Base-by-base conservation (phyloP, 2,113 vertebrate species). In the Rhinoderma darwinii region DNA sequence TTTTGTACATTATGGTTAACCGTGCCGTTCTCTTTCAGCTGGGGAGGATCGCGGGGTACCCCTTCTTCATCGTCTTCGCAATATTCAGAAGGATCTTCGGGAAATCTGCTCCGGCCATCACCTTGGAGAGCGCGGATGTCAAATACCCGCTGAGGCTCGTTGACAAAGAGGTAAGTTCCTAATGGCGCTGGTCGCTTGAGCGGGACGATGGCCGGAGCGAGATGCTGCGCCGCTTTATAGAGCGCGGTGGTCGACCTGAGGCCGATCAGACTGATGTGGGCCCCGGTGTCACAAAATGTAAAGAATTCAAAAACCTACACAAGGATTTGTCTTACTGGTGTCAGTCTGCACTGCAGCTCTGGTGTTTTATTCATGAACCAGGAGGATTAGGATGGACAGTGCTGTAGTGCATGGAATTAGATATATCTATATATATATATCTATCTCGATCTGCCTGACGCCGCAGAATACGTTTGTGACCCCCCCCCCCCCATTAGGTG, bases 71-170 rank as follows among this genome's bases (percentile, higher is more conserved):
- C 2, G 43, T 94, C 82, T 93, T 90, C 22, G 89, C 2, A 39
- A 84, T 90, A 32, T 0, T 95, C 89, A 89, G 90, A 90, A 93
- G 91, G 86, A 1, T 95, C 0, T 93, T 94, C 56, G 79, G 54
- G 77, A 91, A 88, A 32, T 88, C 91, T 0, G 18, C 0, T 10
- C 94, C 92, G 0, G 93, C 94, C 1, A 94, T 95, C 84, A 95
- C 94, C 76, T 89, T 95, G 0, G 90, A 93, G 91, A 93, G 86
- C 84, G 91, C 94, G 0, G 94, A 95, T 15, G 63, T 95, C 87
- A 95, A 95, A 88, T 95, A 95, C 80, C 91, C 94, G 0, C 84
- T 95, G 78, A 91, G 92, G 85, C 94, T 95, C 61, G 77, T 95
- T 0, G 92, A 94, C 84, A 94, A 90, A 88, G 94, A 95, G 93